These are phyloP conservation scores for Illadopsis cleaveri DNA, from an alignment of 2,113 vertebrate species.

Conservation along the genomic window DNA sequence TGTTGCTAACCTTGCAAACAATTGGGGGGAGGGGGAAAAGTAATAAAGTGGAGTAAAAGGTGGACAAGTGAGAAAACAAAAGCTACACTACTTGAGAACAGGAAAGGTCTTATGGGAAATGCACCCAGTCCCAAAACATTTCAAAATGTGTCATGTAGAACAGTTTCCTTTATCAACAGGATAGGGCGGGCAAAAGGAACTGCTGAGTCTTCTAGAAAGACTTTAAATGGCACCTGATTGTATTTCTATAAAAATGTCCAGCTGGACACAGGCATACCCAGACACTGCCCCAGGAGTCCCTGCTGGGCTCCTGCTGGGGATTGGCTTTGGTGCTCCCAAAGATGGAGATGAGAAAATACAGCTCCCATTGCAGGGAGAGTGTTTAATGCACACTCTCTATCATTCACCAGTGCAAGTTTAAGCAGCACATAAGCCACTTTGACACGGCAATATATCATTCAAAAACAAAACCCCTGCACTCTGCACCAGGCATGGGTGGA, in stretches of 20 bases:
- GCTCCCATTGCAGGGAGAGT: background rate
- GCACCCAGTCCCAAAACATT: background rate
- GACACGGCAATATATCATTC: slow-evolving; percentile 50
- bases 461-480: slow-evolving; percentile 59
- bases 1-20: background rate
- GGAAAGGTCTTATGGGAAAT: background rate
- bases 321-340: background rate
- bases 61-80: background rate
- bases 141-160: background rate
- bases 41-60: background rate
- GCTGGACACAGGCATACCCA: background rate
- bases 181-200: background rate
- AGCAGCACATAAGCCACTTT: slow-evolving; percentile 60
- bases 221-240: accelerated
- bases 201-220: background rate
- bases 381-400: slow-evolving; percentile 48
- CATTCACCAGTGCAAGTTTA: slow-evolving; percentile 26
- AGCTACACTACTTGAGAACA: background rate
- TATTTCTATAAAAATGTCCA: background rate
- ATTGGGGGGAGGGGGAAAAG: too few species aligned
- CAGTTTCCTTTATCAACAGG: background rate
- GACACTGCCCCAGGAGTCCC: background rate
- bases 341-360: slow-evolving; percentile 20
- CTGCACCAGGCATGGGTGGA: slow-evolving; percentile 15
- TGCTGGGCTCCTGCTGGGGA: accelerated